A percentile compares a stretch with the other conserved stretches of the same genome.
These are phyloP conservation scores for Euphonia xanthogaster DNA, from an alignment of 2,797 vertebrate genomes.

Conservation along the genomic window DNA sequence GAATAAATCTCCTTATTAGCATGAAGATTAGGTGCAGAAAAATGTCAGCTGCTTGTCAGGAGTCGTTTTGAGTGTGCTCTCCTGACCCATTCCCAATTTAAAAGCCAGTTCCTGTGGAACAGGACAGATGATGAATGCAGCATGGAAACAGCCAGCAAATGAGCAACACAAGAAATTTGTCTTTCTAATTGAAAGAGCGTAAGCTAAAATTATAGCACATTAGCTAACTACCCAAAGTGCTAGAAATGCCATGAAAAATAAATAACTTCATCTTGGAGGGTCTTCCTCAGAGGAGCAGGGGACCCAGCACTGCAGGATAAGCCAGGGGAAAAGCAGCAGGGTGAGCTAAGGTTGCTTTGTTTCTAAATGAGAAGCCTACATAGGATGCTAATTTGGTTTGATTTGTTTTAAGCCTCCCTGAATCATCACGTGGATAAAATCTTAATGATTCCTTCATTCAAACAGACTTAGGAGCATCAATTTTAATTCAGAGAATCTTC, in stretches of 20 bases:
- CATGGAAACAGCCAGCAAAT: conserved; percentile 37
- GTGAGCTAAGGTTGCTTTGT: not conserved
- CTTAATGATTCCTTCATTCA: not conserved
- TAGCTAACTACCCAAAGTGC: conserved; percentile 21
- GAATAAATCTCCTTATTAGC: conserved; percentile 47
- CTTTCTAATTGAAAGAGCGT: conserved; percentile 55
- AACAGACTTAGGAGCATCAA: not conserved
- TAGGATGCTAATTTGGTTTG: not conserved
- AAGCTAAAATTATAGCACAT: conserved; percentile 46
- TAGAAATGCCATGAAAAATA: conserved; percentile 34
- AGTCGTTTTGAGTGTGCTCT: conserved; percentile 13
- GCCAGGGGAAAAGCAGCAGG: not conserved
- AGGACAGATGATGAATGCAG: conserved; percentile 32
- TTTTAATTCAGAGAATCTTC: not conserved
- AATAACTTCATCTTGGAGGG: not conserved
- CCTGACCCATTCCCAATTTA: conserved; percentile 56
- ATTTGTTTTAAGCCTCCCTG: not conserved
- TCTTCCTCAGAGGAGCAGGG: not conserved
- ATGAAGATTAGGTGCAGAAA: conserved; percentile 45
- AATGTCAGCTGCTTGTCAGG: conserved; percentile 54
- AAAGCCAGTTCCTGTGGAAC: conserved; percentile 22
- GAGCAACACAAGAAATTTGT: conserved; percentile 43
- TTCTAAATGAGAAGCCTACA: not conserved
- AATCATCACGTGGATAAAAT: not conserved
- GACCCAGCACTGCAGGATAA: not conserved